Base-by-base conservation (phyloP, 2,888 invertebrate species). In the Rhagonycha lutea region DNA sequence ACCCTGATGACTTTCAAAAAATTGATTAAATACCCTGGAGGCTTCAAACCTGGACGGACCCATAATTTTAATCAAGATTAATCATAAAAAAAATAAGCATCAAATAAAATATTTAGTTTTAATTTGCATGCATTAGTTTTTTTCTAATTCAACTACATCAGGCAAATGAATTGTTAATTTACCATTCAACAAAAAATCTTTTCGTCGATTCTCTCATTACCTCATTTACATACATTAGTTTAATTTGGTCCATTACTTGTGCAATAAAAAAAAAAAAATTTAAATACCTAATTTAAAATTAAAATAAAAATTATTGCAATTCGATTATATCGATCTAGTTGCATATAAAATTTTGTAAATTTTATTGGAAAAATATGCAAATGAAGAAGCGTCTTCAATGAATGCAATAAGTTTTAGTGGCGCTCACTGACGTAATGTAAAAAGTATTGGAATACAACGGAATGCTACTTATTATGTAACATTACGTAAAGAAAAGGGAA, bases 401-500 rank as follows among this genome's bases (percentile, higher is more conserved):
- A 47, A 47, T 65, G 24, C 63, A 24, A 65, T 65, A 65, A 26
- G 26, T 65, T 24, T 65, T 11, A 26, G 76, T 73, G 73, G 76
- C 71, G 67, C 69, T 73, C 26, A 62, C 69, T 74, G 72, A 75
- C 70, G 77, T 78, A 78, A 78, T 73, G 72, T 61, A 76, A 76
- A 77, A 75, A 70, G 74, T 73, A 75, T 75, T 70, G 69, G 70
- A 78, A 75, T 73, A 75, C 68, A 69, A 69, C 72, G 75, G 77
- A 72, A 72, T 76, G 76, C 67, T 72, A 71, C 70, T 74, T 78
- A 81, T 84, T 84, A 84, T 82, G 83, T 81, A 84, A 84, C 75
- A 81, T 86, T 86, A 85, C 85, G 85, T 86, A 86, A 86, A 82
- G 83, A 82, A 86, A 86, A 86, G 84, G 85, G 86, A 86, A 86